Base-by-base conservation (phyloP, 2,113 vertebrate genomes). In the Sclerurus mexicanus region DNA sequence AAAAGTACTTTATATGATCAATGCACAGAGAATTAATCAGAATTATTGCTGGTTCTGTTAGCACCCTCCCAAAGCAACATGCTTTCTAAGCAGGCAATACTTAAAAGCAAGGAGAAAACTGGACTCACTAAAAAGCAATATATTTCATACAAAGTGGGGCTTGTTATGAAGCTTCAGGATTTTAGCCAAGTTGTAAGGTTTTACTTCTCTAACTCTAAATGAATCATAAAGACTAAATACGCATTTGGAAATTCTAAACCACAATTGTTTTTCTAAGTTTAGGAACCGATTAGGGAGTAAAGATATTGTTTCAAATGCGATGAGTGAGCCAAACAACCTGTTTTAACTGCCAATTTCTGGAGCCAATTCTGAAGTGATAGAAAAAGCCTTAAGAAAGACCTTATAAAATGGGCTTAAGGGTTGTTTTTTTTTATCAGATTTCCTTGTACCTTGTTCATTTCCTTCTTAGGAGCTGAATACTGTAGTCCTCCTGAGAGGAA, bases 1-100 rank as follows among this genome's bases (percentile, higher is more conserved):
- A 95, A 79, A 96, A 90, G 85, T 96, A 89, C 82, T 85, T 78
- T 73, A 66, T 91, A 83, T 68, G 81, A 93, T 82, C 91, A 97
- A 96, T 94, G 79, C 66, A 82, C 95, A 87, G 85, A 89, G 72
- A 97, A 95, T 97, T 95, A 96, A 96, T 97, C 95, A 97, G 93
- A 96, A 93, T 97, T 95, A 90, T 95, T 95, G 35, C 69, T 90
- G 81, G 83, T 95, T 76, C 74, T 94, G 79, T 95, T 97, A 96
- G 87, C 89, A 90, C 40, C 67, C 88, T 96, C 62, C 85, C 85
- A 96, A 96, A 96, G 75, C 83, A 96, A 58, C 83, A 68, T 73
- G 69, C 46, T 67, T 86, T 89, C 93, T 59, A 87, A 95, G 56
- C 31, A 85, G 72, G 13, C 85, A 84, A 66, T 89, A 94, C 77